phyloP scores from a whole-genome alignment of 2,113 vertebrate species.

The Lanius collurio region DNA sequence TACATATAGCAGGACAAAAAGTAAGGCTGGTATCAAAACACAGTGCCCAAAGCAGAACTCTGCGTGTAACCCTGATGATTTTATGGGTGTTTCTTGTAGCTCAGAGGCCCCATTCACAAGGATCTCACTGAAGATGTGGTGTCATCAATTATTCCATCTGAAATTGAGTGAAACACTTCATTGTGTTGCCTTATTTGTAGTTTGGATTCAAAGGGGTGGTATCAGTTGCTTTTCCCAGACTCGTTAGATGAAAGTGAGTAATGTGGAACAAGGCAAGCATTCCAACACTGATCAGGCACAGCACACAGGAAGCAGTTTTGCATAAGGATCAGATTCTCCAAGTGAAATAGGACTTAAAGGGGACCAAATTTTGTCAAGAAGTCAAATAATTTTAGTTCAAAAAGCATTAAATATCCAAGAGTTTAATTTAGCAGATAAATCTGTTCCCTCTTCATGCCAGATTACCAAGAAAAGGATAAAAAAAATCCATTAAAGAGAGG shows the following conservation, averaged over 20 bases:
- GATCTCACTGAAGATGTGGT: not conserved
- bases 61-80: not conserved
- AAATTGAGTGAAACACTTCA: not conserved
- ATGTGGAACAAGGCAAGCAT: not conserved
- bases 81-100: not conserved
- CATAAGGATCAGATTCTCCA: not conserved
- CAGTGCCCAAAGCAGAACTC: not conserved
- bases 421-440: constrained; percentile 2
- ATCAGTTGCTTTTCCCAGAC: not conserved
- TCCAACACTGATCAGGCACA: not conserved
- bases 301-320: not conserved
- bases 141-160: not conserved
- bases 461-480: not conserved
- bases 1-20: not conserved
- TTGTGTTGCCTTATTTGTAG: not conserved
- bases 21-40: not conserved
- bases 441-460: not conserved
- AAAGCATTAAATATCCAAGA: not conserved
- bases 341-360: not conserved
- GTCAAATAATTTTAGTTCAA: not conserved
- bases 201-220: not conserved
- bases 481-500: not conserved
- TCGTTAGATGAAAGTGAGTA: not conserved
- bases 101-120: not conserved
- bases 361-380: not conserved